Evolutionary conservation across 2,797 vertebrate genomes (phyloP).

Genomic region (Salarias fasciatus): DNA sequence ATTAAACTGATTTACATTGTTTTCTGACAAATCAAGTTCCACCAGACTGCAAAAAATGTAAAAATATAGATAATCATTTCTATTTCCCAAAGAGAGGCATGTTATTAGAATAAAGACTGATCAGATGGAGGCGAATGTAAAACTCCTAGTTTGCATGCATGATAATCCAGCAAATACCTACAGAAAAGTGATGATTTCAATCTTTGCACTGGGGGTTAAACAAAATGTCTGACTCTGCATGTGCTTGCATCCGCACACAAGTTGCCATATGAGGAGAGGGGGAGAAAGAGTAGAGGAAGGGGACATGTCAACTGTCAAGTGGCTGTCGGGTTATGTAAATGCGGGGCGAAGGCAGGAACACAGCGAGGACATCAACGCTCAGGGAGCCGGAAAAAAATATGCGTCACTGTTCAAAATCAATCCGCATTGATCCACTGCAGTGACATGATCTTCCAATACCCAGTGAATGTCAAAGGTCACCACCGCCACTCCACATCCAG

Average conservation of each 20-base stretch:
- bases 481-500: conserved; percentile 4
- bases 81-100: background rate
- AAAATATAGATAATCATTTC: conserved; percentile 27
- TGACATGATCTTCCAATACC: conserved; percentile 70
- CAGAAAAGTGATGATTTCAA: too few species aligned
- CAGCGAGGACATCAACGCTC: conserved; percentile 62
- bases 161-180: too few species aligned
- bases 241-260: conserved; percentile 25
- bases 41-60: background rate
- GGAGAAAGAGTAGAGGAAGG: conserved; percentile 30
- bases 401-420: conserved; percentile 77
- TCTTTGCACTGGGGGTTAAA: background rate
- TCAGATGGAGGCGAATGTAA: too few species aligned
- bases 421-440: conserved; percentile 71
- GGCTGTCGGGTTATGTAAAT: conserved; percentile 78
- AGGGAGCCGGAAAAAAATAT: conserved; percentile 70
- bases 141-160: too few species aligned
- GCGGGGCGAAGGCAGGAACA: conserved; percentile 51
- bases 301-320: conserved; percentile 66
- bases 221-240: background rate
- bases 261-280: conserved; percentile 37
- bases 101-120: too few species aligned
- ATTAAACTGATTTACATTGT: too few species aligned
- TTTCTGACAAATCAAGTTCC: conserved; percentile 3
- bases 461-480: conserved; percentile 44